Evolutionary conservation across 2,888 invertebrate genomes (phyloP), one percentile per base, ranked within the genome.

Genomic region (Lasioglossum oenotherae): DNA sequence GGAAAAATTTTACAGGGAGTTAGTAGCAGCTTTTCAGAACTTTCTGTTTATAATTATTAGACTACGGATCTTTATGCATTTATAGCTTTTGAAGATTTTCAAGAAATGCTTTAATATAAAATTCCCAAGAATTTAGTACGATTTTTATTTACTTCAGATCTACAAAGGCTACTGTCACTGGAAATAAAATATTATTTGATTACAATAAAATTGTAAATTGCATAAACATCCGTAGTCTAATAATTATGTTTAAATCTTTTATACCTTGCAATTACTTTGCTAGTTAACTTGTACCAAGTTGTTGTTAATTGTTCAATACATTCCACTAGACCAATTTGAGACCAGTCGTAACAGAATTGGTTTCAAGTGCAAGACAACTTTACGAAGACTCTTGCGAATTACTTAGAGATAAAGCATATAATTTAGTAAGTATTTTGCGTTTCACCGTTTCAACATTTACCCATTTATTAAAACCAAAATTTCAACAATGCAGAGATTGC

Each of bases 1-100:
- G 98, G 98, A 16, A 97, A 97, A 93, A 96, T 98, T 53, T 95
- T 98, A 77, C 97, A 98, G 92, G 97, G 98, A 91, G 96, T 96
- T 93, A 93, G 95, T 90, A 46, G 8, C 67, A 31, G 14, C 23
- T 67, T 67, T 67, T 74, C 41, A 12, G 12, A 10, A 41, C 14
- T 60, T 57, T 35, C 14, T 46, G 6, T 35, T 77, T 49, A 10
- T 64, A 72, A 41, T 44, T 44, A 44, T 14, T 44, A 44, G 44
- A 44, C 4, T 44, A 10, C 44, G 44, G 44, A 44, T 44, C 44
- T 44, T 14, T 44, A 44, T 44, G 44, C 44, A 12, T 44, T 14
- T 14, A 44, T 44, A 14, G 44, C 44, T 44, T 44, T 44, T 12
- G 3, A 44, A 12, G 14, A 44, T 44, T 44, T 14, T 44, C 3